These are phyloP conservation scores for Etheostoma perlongum DNA, from an alignment of 2,797 vertebrate species.

Conservation along the genomic window DNA sequence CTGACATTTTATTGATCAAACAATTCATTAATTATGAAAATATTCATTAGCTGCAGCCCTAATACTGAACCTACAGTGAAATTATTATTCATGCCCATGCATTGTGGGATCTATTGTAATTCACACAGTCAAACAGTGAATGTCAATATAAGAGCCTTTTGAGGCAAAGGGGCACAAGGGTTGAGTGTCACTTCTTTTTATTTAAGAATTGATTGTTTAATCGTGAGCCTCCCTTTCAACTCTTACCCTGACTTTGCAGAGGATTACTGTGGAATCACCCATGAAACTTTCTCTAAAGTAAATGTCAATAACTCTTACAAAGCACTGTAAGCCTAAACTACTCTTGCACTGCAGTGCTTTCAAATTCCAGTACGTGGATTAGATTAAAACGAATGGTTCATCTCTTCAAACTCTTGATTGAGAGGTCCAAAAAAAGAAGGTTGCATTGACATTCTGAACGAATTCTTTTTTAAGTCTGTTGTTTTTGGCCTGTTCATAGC, in stretches of 20 bases:
- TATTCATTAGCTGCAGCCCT: no score
- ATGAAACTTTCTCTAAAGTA: constrained; percentile 34
- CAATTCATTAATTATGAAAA: no score
- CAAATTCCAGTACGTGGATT: constrained; percentile 22
- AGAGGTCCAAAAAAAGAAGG: constrained; percentile 1
- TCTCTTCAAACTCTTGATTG: constrained; percentile 18
- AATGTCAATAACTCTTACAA: constrained; percentile 34
- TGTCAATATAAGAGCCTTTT: constrained; percentile 16
- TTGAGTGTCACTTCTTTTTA: constrained; percentile 15
- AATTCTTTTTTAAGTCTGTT: neutral
- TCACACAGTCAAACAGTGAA: constrained; percentile 6
- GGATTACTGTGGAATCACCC: constrained; percentile 39
- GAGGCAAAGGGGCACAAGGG: constrained; percentile 2
- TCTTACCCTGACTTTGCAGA: constrained; percentile 34
- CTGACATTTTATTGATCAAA: no score
- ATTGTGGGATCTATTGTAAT: constrained; percentile 6
- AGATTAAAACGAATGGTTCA: constrained; percentile 18
- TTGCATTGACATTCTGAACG: constrained; percentile 8
- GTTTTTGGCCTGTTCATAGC: neutral
- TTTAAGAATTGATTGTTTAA: constrained; percentile 47
- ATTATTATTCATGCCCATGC: neutral
- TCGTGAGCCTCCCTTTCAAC: constrained; percentile 27
- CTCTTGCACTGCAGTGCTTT: constrained; percentile 6
- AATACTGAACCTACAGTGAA: neutral
- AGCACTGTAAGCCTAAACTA: constrained; percentile 14